These are phyloP conservation scores for Mythimna albipuncta DNA, from an alignment of 2,888 invertebrate species.

Conservation along the genomic window DNA sequence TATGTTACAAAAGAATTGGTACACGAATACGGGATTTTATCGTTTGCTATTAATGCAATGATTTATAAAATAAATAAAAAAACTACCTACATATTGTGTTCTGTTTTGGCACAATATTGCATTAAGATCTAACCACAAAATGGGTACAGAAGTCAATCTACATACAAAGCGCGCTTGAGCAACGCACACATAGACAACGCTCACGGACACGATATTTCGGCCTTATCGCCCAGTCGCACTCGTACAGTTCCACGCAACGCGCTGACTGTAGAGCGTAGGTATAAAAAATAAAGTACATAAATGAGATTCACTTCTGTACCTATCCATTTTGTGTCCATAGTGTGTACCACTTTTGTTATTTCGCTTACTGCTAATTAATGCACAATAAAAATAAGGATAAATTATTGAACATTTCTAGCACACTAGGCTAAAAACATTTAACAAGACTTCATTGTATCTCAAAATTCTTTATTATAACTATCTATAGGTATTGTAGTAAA, in stretches of 20 bases:
- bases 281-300: too few species aligned
- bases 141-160: too few species aligned
- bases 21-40: background rate
- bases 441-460: slow-evolving; percentile 50
- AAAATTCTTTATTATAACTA: slow-evolving; percentile 34
- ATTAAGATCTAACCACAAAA: too few species aligned
- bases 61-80: background rate
- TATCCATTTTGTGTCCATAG: background rate
- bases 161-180: too few species aligned
- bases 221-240: too few species aligned
- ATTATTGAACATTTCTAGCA: slow-evolving; percentile 10
- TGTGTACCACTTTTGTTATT: background rate
- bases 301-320: too few species aligned
- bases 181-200: too few species aligned
- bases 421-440: slow-evolving; percentile 20
- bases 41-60: slow-evolving; percentile 1
- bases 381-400: slow-evolving; percentile 2
- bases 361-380: slow-evolving; percentile 21
- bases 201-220: too few species aligned
- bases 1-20: background rate
- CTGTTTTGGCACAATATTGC: too few species aligned
- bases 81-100: background rate
- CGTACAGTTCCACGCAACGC: too few species aligned
- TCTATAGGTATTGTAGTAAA: slow-evolving; percentile 23
- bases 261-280: too few species aligned